Evolutionary conservation across 1,140 invertebrate species (phyloP), one percentile per base, ranked within the genome.

Genomic region (Panulirus ornatus): DNA sequence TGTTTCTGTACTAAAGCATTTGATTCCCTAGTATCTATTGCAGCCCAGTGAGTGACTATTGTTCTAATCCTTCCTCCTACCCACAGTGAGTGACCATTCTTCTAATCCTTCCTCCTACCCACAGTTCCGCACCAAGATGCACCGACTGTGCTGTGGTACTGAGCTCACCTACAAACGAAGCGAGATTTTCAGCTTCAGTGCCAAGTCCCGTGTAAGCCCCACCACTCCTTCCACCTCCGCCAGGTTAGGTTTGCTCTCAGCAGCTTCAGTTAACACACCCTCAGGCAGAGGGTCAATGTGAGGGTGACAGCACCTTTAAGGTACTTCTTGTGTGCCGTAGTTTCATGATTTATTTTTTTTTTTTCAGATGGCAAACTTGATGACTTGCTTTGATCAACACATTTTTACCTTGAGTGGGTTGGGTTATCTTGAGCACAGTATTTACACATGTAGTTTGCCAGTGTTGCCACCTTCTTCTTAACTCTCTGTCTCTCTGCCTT

Each of bases 121-220:
- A 47, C 85, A 92, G 91, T 92, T 92, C 84, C 91, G 91, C 34
- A 88, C 63, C 47, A 92, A 92, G 54, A 91, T 90, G 79, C 84
- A 92, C 51, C 81, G 91, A 9, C 85, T 92, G 47, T 92, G 91
- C 30, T 92, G 91, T 63, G 91, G 91, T 0, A 92, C 91, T 1
- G 91, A 91, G 27, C 88, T 92, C 36, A 92, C 91, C 0, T 92
- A 92, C 84, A 92, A 92, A 38, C 73, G 91, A 40, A 92, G 91
- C 30, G 91, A 89, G 30, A 54, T 92, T 6, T 38, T 86, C 22
- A 51, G 76, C 54, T 66, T 92, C 75, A 92, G 89, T 47, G 91
- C 54, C 38, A 66, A 47, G 47, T 89, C 87, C 14, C 79, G 87
- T 2, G 51, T 84, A 40, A 75, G n/a, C 38, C 83, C 83, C 14